A percentile compares a stretch with the other conserved stretches of the same genome.
phyloP scores from a whole-genome alignment of 2,797 vertebrate species.

The Passerculus sandwichensis region DNA sequence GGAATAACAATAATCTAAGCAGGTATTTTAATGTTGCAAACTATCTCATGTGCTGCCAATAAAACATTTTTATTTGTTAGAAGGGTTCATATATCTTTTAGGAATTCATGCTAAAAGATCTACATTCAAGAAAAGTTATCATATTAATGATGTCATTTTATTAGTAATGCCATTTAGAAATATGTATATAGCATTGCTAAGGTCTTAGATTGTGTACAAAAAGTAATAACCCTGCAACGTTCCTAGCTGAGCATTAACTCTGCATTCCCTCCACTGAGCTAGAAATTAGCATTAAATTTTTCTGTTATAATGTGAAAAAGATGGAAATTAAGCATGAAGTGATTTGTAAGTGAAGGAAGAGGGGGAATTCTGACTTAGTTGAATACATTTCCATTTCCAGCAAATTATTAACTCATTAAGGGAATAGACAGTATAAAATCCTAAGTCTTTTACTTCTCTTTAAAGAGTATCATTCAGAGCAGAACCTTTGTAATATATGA shows the following conservation, averaged over 20 bases:
- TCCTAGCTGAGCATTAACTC: not conserved
- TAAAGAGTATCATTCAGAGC: not conserved
- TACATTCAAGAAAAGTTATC: not conserved
- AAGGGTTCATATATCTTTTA: constrained; percentile 1
- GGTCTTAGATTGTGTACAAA: not conserved
- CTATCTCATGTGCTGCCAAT: not conserved
- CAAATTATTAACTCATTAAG: constrained; percentile 41
- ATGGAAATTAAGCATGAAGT: not conserved
- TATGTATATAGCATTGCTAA: not conserved
- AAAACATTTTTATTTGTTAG: constrained; percentile 33
- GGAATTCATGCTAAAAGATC: not conserved
- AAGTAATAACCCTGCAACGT: not conserved
- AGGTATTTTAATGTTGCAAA: not conserved
- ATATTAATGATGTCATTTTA: not conserved
- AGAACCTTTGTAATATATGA: not conserved
- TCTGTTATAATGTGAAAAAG: constrained; percentile 10
- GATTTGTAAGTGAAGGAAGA: not conserved
- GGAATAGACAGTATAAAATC: not conserved
- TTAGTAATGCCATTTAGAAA: not conserved
- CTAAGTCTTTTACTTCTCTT: not conserved
- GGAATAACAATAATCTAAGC: not conserved
- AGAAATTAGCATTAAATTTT: constrained; percentile 10
- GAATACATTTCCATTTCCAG: constrained; percentile 5
- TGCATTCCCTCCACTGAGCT: not conserved
- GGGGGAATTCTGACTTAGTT: constrained; percentile 10